Conservation (phyloP, 2,113 vertebrate genomes). For the Todiramphus saurophagus region DNA sequence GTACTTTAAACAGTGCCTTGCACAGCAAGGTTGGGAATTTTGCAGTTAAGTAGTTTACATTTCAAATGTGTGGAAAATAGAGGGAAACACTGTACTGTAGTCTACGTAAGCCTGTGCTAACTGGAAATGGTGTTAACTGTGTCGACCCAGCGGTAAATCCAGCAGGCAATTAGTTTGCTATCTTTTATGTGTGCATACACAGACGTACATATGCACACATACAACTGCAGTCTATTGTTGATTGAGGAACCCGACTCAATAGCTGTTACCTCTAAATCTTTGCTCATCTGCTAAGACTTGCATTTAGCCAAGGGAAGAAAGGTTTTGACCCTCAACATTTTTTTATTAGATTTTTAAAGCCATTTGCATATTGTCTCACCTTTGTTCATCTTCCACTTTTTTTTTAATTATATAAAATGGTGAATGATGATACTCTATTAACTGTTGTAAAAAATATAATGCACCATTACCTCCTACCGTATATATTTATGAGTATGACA, state of each 20-base stretch:
- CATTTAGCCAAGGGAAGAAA: background rate
- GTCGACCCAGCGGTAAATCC: background rate
- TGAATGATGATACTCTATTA: background rate
- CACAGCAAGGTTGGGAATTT: background rate
- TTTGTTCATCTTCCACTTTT: background rate
- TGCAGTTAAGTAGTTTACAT: background rate
- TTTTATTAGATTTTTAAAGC: background rate
- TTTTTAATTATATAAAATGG: background rate
- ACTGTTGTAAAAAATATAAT: background rate
- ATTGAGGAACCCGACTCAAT: background rate
- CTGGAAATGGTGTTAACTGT: background rate
- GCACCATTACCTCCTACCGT: background rate
- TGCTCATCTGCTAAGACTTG: background rate
- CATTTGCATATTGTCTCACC: background rate
- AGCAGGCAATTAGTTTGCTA: background rate
- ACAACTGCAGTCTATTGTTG: background rate
- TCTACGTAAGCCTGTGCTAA: background rate
- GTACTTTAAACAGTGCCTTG: background rate
- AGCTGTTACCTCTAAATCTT: background rate
- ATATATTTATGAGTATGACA: background rate
- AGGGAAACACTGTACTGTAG: background rate
- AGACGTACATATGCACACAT: background rate
- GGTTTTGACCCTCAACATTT: background rate
- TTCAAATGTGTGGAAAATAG: background rate
- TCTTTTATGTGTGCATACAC: background rate